A percentile compares a stretch with the other conserved stretches of the same genome.
Conservation (phyloP, 2,888 invertebrate species). For the Caenorhabditis sulstoni region DNA sequence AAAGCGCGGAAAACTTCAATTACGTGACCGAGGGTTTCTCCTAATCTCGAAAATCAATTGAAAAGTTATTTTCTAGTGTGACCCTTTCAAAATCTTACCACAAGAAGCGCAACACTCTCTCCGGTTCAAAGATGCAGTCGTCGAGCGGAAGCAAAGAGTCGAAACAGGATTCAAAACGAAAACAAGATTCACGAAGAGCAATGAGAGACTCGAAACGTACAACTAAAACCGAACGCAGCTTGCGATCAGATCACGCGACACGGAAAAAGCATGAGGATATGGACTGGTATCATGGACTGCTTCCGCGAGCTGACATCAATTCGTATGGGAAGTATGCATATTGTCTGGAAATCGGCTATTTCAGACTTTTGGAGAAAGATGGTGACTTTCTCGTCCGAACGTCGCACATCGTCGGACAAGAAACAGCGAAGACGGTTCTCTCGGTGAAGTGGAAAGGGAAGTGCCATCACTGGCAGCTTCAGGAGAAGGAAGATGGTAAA, state of each 20-base stretch:
- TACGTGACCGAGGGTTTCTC: no score
- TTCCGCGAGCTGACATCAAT: conserved; percentile 67
- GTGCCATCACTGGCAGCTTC: conserved; percentile 61
- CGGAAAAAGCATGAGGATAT: conserved; percentile 60
- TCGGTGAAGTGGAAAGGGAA: conserved; percentile 68
- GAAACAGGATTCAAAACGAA: conserved; percentile 18
- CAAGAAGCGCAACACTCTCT: no score
- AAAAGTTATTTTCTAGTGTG: no score
- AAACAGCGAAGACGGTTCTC: conserved; percentile 56
- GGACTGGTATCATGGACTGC: conserved; percentile 68
- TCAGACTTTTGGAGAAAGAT: conserved; percentile 41
- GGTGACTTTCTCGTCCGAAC: conserved; percentile 60
- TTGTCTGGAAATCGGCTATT: no score
- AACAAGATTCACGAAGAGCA: conserved; percentile 23
- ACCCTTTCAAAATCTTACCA: no score
- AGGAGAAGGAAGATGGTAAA: conserved; percentile 35
- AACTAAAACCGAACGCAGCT: conserved; percentile 25
- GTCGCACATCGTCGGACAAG: conserved; percentile 46
- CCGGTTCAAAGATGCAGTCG: no score
- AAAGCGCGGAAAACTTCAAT: no score
- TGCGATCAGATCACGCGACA: conserved; percentile 17
- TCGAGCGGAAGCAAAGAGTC: no score
- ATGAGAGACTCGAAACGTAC: not conserved
- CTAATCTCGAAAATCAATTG: no score
- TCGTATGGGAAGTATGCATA: not conserved